A percentile compares a stretch with the other conserved stretches of the same genome.
These are phyloP conservation scores for Amphipoea lucens DNA, from an alignment of 2,888 invertebrate genomes.

Conservation along the genomic window DNA sequence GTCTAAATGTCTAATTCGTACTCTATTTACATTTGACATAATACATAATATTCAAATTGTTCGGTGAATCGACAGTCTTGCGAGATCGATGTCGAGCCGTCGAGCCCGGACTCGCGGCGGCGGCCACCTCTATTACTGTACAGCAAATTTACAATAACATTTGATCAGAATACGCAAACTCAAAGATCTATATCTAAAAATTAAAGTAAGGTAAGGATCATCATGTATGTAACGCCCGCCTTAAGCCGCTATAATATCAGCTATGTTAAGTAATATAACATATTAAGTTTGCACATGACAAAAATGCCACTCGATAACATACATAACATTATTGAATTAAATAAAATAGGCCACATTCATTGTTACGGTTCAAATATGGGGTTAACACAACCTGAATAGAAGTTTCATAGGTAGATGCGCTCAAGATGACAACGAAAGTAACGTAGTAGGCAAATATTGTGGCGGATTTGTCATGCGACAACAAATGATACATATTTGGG, in stretches of 20 bases:
- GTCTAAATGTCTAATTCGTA: constrained; percentile 87
- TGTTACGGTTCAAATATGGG: constrained; percentile 83
- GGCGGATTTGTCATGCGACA: constrained; percentile 85
- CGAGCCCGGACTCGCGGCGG: constrained; percentile 77
- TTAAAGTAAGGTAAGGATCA: constrained; percentile 84
- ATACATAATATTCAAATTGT: constrained; percentile 87
- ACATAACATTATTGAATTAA: constrained; percentile 75
- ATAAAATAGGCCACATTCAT: constrained; percentile 88
- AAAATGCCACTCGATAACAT: constrained; percentile 79
- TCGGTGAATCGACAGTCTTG: constrained; percentile 85
- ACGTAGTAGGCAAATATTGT: constrained; percentile 74
- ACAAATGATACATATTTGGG: constrained; percentile 83
- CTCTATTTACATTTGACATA: constrained; percentile 88
- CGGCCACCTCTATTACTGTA: constrained; percentile 82
- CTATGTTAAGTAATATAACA: constrained; percentile 87
- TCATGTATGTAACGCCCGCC: constrained; percentile 86
- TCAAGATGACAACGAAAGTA: constrained; percentile 73
- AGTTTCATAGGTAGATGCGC: constrained; percentile 67
- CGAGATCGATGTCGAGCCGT: constrained; percentile 73
- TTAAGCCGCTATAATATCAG: constrained; percentile 88
- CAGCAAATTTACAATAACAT: constrained; percentile 89
- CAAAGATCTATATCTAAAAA: constrained; percentile 87
- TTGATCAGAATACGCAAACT: constrained; percentile 89
- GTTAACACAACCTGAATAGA: constrained; percentile 83
- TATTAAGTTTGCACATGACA: constrained; percentile 85